phyloP scores from a whole-genome alignment of 64 coral and sea anemone species.

The Pocillopora verrucosa region DNA sequence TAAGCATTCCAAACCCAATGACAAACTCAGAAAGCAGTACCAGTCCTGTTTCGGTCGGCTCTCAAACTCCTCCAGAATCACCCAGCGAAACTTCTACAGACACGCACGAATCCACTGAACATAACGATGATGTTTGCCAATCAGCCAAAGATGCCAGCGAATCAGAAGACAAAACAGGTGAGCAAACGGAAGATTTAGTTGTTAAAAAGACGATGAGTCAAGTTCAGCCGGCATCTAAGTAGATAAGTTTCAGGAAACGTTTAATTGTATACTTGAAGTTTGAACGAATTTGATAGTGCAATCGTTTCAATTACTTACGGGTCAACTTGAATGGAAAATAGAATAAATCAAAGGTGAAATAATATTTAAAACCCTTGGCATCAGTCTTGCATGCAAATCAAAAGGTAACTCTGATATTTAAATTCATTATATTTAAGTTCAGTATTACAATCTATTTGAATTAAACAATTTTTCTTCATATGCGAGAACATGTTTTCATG shows the following conservation, averaged over 20 bases:
- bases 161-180: slow-evolving; percentile 47
- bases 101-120: background rate
- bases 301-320: slow-evolving; percentile 11
- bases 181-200: background rate
- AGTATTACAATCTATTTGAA: background rate
- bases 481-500: background rate
- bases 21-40: slow-evolving; percentile 31
- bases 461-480: background rate
- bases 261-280: background rate
- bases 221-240: background rate
- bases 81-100: slow-evolving; percentile 16
- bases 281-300: slow-evolving; percentile 3
- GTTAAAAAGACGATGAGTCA: background rate
- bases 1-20: background rate
- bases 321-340: slow-evolving; percentile 12
- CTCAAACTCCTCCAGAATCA: slow-evolving; percentile 18
- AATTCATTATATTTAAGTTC: background rate
- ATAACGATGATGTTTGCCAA: background rate
- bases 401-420: background rate
- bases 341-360: background rate
- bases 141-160: slow-evolving; percentile 40
- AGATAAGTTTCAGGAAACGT: background rate
- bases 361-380: background rate
- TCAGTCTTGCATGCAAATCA: background rate
- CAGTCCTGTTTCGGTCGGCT: slow-evolving; percentile 27